A percentile compares a stretch with the other conserved stretches of the same genome.
phyloP scores from a whole-genome alignment of 2,888 invertebrate genomes.

The Phyllotreta cruciferae region DNA sequence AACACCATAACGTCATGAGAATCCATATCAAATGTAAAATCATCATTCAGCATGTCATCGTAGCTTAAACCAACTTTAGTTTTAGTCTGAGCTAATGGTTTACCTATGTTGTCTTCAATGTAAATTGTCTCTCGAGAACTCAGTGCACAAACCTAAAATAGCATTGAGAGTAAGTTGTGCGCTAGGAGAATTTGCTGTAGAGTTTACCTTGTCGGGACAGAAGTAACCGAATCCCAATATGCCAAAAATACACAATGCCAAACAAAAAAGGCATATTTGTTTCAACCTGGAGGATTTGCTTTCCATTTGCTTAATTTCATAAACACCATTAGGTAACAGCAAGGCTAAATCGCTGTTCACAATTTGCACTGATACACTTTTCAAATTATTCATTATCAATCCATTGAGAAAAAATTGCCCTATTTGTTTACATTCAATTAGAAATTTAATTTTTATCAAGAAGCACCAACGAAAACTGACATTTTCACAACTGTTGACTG shows the following conservation, averaged over 20 bases:
- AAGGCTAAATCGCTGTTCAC: constrained; percentile 81
- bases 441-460: constrained; percentile 1
- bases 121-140: constrained; percentile 66
- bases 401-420: constrained; percentile 37
- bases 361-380: constrained; percentile 81
- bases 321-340: constrained; percentile 77
- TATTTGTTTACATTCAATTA: constrained; percentile 27
- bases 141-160: constrained; percentile 73
- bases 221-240: constrained; percentile 90
- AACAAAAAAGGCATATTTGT: constrained; percentile 81
- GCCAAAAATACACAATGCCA: constrained; percentile 82
- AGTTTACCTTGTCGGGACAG: constrained; percentile 82
- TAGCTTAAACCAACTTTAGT: constrained; percentile 78
- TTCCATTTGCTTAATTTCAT: constrained; percentile 87
- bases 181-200: neutral
- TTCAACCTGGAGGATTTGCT: constrained; percentile 78
- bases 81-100: constrained; percentile 54
- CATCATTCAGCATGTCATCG: constrained; percentile 85
- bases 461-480: constrained; percentile 1
- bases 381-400: constrained; percentile 60
- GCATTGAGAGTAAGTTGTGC: constrained; percentile 4
- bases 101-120: constrained; percentile 62
- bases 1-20: constrained; percentile 97
- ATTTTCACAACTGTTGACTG: constrained; percentile 1
- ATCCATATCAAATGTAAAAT: constrained; percentile 88